These are phyloP conservation scores for Strix occidentalis DNA, from an alignment of 2,797 vertebrate genomes.

Conservation along the genomic window DNA sequence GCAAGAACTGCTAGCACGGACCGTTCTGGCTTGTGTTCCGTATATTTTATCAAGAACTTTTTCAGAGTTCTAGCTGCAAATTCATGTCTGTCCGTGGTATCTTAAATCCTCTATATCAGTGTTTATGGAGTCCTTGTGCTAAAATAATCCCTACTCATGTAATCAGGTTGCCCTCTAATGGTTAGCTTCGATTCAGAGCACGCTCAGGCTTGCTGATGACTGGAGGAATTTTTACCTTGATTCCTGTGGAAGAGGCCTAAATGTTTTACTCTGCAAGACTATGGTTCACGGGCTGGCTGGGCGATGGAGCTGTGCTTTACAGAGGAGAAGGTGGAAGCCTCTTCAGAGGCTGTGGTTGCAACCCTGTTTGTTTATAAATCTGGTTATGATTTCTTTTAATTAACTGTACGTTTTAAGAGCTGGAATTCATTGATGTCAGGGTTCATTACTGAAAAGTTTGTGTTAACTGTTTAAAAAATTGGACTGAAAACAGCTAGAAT, in stretches of 20 bases:
- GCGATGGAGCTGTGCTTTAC: neutral
- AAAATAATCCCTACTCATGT: neutral
- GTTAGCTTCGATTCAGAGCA: neutral
- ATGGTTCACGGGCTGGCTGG: neutral
- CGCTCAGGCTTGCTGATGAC: neutral
- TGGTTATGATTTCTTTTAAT: neutral
- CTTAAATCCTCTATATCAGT: neutral
- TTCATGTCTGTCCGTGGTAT: rapidly evolving
- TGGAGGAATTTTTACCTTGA: neutral
- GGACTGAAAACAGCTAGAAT: neutral
- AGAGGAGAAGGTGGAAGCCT: neutral
- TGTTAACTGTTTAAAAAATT: neutral
- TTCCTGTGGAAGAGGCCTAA: neutral
- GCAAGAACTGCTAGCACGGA: neutral
- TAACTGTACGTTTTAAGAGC: neutral
- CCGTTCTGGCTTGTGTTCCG: neutral
- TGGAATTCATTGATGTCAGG: neutral
- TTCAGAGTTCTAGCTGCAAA: neutral
- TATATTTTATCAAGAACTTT: neutral
- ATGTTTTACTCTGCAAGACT: neutral
- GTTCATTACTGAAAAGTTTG: neutral
- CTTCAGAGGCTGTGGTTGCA: neutral
- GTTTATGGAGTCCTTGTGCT: neutral
- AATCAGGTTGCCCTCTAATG: neutral
- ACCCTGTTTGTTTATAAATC: neutral